Base-by-base conservation (phyloP, 2,888 invertebrate genomes). In the Agrotis segetum region DNA sequence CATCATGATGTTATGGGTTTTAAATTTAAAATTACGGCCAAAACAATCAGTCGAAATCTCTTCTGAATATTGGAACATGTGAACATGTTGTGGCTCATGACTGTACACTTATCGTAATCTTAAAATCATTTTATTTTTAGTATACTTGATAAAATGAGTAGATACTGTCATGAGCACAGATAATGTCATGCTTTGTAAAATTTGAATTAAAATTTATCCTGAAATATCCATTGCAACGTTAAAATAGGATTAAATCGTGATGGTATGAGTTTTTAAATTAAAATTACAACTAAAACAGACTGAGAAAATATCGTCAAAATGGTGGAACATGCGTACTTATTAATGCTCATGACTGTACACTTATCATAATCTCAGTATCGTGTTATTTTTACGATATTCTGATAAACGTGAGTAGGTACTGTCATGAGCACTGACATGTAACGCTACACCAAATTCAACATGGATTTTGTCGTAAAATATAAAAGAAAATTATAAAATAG, bases 361-460 rank as follows among this genome's bases (percentile, higher is more conserved):
- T 55, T 55, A 55, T 55, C 55, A 6, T 53, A 53, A 24, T 53
- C 24, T 24, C 17, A 53, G 17, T 1, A 24, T 9, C 24, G 7
- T 3, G 56, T n/a, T 14, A 56, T 19, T 40, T n/a, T 40, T 13
- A 34, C 56, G n/a, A 4, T 13, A 56, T n/a, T n/a, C 56, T 56
- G 56, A 56, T 56, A 56, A 19, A n/a, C 19, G 6, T 56, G 56
- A n/a, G 34, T 56, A 34, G 17, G 34, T 56, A 56, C 34, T 40
- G 34, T 56, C 55, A 55, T 24, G 1, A 29, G 9, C 24, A 29
- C 2, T 9, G 5, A 55, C 9, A 55, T 17, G 17, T 55, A 17
- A 0, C 24, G 29, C 1, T 55, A 2, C 4, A 0, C 29, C 17
- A 55, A 55, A 55, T 55, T 55, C 29, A 4, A 55, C 29, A 29